Percentiles rank a stretch among this genome's conserved stretches.
These are phyloP conservation scores for Melieria picta DNA, from an alignment of 2,888 invertebrate species.

Conservation along the genomic window DNA sequence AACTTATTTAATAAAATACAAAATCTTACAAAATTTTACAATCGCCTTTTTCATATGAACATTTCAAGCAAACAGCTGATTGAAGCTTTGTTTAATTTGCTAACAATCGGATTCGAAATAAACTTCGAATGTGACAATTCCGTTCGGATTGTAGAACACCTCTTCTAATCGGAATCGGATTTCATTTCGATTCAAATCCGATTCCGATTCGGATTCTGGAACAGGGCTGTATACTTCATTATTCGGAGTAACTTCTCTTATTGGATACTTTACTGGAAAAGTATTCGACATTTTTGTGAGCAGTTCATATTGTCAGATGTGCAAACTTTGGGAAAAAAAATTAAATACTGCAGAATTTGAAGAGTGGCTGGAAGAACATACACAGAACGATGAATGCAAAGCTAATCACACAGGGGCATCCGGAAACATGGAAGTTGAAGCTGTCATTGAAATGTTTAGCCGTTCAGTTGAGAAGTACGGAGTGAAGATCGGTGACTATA, in stretches of 20 bases:
- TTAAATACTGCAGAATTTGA: slow-evolving; percentile 9
- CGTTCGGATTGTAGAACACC: too few species aligned
- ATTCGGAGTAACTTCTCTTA: slow-evolving; percentile 8
- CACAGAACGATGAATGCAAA: neutral
- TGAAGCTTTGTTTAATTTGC: too few species aligned
- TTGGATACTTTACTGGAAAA: neutral
- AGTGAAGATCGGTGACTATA: neutral
- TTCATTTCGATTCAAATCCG: too few species aligned
- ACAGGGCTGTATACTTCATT: too few species aligned
- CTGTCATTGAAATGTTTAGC: neutral
- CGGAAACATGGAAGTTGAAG: neutral
- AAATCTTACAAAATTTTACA: too few species aligned
- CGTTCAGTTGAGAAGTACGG: neutral
- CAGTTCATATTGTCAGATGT: neutral
- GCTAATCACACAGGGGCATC: neutral
- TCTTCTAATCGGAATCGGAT: too few species aligned
- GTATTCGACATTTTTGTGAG: slow-evolving; percentile 5
- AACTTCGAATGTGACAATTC: too few species aligned
- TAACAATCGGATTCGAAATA: too few species aligned
- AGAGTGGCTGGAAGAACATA: slow-evolving; percentile 15
- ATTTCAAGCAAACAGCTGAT: too few species aligned
- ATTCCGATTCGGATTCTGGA: too few species aligned
- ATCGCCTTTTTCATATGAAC: too few species aligned
- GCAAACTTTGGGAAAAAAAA: slow-evolving; percentile 9
- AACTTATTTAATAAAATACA: too few species aligned